Evolutionary conservation across 2,888 invertebrate species (phyloP).

Genomic region (Linnaemya tessellans): DNA sequence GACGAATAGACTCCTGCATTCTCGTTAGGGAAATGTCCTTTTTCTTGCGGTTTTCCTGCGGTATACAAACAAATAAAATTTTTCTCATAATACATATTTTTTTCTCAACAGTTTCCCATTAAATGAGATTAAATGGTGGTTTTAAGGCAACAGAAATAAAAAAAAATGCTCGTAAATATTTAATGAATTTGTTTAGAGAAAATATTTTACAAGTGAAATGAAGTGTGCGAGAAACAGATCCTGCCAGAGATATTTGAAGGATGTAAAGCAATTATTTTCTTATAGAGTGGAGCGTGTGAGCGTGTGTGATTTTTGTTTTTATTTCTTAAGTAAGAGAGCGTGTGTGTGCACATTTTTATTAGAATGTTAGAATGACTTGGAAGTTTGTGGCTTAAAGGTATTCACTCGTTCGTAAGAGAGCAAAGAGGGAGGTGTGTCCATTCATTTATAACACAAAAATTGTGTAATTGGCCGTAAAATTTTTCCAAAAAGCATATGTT

Average conservation of each 20-base stretch:
- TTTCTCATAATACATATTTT: background rate
- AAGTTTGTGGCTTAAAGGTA: background rate
- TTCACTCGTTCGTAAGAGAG: background rate
- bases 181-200: constrained; percentile 61
- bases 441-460: constrained; percentile 62
- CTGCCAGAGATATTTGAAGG: constrained; percentile 52
- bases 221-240: constrained; percentile 68
- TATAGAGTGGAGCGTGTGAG: constrained; percentile 24
- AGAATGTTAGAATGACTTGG: constrained; percentile 28
- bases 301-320: constrained; percentile 16
- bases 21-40: background rate
- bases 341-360: constrained; percentile 28
- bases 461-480: constrained; percentile 72
- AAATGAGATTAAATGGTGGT: constrained; percentile 37
- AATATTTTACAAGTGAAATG: constrained; percentile 55
- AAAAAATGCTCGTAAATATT: constrained; percentile 27
- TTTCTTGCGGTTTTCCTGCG: background rate
- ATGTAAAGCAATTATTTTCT: constrained; percentile 63
- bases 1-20: too few species aligned
- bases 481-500: constrained; percentile 66
- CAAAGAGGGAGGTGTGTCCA: constrained; percentile 60
- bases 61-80: background rate
- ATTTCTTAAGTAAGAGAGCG: constrained; percentile 3
- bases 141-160: constrained; percentile 33
- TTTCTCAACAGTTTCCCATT: constrained; percentile 35